Conservation (phyloP, 2,888 invertebrate genomes). For the Oasisia sp. region DNA sequence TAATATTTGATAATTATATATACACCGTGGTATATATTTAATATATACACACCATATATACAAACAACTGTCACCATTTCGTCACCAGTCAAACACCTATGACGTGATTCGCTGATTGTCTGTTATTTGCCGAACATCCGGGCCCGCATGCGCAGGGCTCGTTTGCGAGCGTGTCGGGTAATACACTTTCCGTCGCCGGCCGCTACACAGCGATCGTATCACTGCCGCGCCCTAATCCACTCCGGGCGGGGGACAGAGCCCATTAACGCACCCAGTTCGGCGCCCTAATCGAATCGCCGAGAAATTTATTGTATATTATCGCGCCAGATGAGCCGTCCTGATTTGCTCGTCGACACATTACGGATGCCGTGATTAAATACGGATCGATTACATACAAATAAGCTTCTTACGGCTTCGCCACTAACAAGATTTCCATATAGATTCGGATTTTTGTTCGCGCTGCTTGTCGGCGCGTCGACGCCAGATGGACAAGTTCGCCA, state of each 20-base stretch:
- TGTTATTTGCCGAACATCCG: not conserved
- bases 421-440: constrained; percentile 17
- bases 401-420: not conserved
- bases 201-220: not conserved
- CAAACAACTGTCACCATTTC: not conserved
- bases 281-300: not conserved
- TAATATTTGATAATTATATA: no score
- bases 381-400: constrained; percentile 17
- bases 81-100: not conserved
- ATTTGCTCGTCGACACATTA: constrained; percentile 11
- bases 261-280: not conserved
- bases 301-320: constrained; percentile 11
- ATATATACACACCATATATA: no score
- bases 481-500: not conserved
- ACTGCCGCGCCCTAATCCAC: not conserved
- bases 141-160: not conserved
- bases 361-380: not conserved
- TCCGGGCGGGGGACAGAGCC: not conserved
- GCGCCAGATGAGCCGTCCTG: constrained; percentile 5
- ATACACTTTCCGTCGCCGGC: not conserved
- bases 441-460: constrained; percentile 5
- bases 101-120: not conserved
- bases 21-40: no score
- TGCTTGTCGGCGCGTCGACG: not conserved
- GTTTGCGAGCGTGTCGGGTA: not conserved